Evolutionary conservation across 1,140 invertebrate species (phyloP), one percentile per base, ranked within the genome.

Genomic region (Vanessa tameamea): DNA sequence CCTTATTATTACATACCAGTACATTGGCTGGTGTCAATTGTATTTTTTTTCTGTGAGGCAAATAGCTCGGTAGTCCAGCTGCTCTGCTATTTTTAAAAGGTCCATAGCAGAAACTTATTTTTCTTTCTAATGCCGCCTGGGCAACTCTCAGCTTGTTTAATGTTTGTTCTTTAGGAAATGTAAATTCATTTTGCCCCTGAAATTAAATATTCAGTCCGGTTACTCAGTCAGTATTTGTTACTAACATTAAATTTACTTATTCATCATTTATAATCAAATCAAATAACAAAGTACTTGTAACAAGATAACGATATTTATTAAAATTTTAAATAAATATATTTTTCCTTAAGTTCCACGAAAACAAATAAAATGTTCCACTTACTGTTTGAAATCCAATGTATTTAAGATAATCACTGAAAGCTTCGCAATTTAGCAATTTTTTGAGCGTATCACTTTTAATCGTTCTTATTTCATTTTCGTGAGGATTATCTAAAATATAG

Each of bases 351-450:
- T 47, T 47, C 31, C 64, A 51, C 12, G 12, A 23, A 23, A 67
- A 11, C 12, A 23, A 51, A 50, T 37, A 13, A 26, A 5, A 59
- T 61, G 9, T 63, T 31, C 9, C 26, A 80, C 83, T 81, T 82
- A 92, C 88, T 78, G 48, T 16, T 74, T 81, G 64, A 76, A 87
- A 92, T 26, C 90, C 90, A n/a, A 92, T 75, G 47, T 90, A 92
- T 79, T 84, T 85, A 13, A 92, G 73, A 48, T 92, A 92, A 11
- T 86, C 87, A 68, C 65, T 65, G 59, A 92, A 88, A 16, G 78
- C 77, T 23, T 86, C 74, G 61, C 68, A 81, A 50, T 80, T 74
- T 15, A 81, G 23, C 53, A 75, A 63, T 23, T 83, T 80, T 78
- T 83, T 80, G 2, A 90, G 64, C 37, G 80, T 43, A 48, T 84